A percentile compares a stretch with the other conserved stretches of the same genome.
These are phyloP conservation scores for Euclidia mi DNA, from an alignment of 2,888 invertebrate genomes.

Conservation along the genomic window DNA sequence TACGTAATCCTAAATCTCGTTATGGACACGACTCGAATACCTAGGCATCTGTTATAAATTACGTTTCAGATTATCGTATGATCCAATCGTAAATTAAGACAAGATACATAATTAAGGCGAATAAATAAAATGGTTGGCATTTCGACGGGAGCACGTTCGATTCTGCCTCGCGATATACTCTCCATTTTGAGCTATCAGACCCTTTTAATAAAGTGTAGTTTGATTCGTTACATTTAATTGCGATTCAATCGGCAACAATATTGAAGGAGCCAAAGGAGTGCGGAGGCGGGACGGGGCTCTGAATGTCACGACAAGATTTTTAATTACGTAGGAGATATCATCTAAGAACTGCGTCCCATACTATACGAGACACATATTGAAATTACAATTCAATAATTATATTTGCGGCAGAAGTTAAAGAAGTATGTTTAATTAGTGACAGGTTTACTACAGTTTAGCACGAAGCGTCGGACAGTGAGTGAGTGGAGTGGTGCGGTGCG, in stretches of 20 bases:
- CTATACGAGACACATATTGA: conserved; percentile 81
- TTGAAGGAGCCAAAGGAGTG: conserved; percentile 85
- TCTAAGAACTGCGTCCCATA: conserved; percentile 84
- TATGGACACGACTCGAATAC: conserved; percentile 88
- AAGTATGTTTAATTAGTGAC: conserved; percentile 75
- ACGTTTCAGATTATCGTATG: conserved; percentile 89
- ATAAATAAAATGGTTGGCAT: conserved; percentile 90
- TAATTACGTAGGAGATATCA: conserved; percentile 89
- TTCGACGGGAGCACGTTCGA: conserved; percentile 89
- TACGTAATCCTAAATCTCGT: conserved; percentile 87
- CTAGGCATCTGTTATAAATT: conserved; percentile 89
- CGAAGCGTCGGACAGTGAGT: conserved; percentile 48
- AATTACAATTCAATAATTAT: conserved; percentile 88
- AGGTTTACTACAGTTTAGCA: conserved; percentile 72
- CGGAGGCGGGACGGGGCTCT: conserved; percentile 86
- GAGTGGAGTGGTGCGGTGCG: conserved; percentile 22
- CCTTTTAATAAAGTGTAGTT: conserved; percentile 88
- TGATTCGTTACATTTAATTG: conserved; percentile 88
- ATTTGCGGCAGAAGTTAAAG: conserved; percentile 62
- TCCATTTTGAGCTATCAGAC: conserved; percentile 87
- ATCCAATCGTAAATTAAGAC: conserved; percentile 91
- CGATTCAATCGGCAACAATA: conserved; percentile 90
- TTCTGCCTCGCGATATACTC: conserved; percentile 77
- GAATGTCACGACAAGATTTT: conserved; percentile 90
- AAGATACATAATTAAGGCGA: conserved; percentile 90